Percentiles rank a stretch among this genome's conserved stretches.
phyloP scores from a whole-genome alignment of 2,888 invertebrate species.

The Neuroscelio doddi region DNA sequence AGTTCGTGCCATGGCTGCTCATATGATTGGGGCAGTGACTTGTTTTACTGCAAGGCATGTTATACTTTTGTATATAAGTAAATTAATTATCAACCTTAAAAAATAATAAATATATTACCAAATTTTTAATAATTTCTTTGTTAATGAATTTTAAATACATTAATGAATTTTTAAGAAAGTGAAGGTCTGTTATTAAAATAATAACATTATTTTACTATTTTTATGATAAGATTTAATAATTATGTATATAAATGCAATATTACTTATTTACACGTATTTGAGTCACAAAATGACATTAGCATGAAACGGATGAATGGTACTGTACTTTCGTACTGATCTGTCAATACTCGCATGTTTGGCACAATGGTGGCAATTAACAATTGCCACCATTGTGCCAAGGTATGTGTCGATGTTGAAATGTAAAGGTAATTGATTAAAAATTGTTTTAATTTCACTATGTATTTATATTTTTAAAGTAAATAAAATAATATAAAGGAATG shows the following conservation, averaged over 20 bases:
- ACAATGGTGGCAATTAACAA: conserved; percentile 58
- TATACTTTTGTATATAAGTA: conserved; percentile 75
- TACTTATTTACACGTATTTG: conserved; percentile 59
- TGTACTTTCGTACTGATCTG: conserved; percentile 58
- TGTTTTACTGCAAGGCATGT: conserved; percentile 75
- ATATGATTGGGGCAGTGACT: conserved; percentile 75
- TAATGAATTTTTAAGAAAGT: too few species aligned
- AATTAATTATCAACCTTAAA: too few species aligned
- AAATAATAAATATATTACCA: too few species aligned
- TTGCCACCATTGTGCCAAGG: conserved; percentile 56
- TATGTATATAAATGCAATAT: neutral
- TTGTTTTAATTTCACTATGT: neutral
- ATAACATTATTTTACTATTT: conserved; percentile 3
- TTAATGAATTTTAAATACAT: too few species aligned
- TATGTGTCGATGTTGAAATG: conserved; percentile 60
- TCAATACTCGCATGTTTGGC: conserved; percentile 54
- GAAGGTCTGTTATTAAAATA: neutral
- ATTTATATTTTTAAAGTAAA: neutral
- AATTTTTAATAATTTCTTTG: too few species aligned
- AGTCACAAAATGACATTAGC: conserved; percentile 64
- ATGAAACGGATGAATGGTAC: conserved; percentile 56
- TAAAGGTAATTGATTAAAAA: conserved; percentile 49
- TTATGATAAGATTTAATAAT: neutral
- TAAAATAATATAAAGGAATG: too few species aligned
- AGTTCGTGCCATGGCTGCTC: conserved; percentile 73